Percentiles rank a stretch among this genome's conserved stretches.
Conservation (phyloP, 1,140 invertebrate genomes). For the Oryctes rhinoceros region DNA sequence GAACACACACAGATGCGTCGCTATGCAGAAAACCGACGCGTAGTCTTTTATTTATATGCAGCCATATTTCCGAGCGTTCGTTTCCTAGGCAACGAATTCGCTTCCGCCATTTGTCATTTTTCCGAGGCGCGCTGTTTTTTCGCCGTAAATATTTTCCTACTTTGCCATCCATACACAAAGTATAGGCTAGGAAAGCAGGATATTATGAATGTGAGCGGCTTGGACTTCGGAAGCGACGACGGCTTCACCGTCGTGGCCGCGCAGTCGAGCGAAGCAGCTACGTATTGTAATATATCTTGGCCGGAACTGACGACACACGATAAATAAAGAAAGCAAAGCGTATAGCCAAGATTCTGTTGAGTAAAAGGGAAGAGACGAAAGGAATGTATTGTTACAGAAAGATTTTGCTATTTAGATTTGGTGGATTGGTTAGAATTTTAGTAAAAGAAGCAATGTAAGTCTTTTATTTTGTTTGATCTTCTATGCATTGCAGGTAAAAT, state of each 20-base stretch:
- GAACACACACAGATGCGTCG: neutral
- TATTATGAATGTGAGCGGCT: neutral
- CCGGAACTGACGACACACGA: conserved; percentile 37
- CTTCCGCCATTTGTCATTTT: conserved; percentile 55
- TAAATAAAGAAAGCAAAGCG: neutral
- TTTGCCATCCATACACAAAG: conserved; percentile 47
- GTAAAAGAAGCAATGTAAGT: too few relatives aligned
- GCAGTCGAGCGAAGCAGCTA: conserved; percentile 22
- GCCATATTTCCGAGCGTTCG: conserved; percentile 50
- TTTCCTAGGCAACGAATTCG: conserved; percentile 52
- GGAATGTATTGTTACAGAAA: too few relatives aligned
- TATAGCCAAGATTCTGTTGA: too few relatives aligned
- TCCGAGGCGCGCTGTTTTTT: conserved; percentile 48
- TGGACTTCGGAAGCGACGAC: neutral
- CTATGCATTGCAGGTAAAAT: too few relatives aligned
- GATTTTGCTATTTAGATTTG: too few relatives aligned
- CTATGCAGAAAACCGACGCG: conserved; percentile 50
- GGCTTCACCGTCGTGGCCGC: neutral
- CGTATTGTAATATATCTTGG: conserved; percentile 24
- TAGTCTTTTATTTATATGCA: conserved; percentile 54
- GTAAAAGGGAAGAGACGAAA: too few relatives aligned
- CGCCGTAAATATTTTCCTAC: conserved; percentile 50
- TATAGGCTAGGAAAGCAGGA: conserved; percentile 44
- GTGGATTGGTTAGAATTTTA: too few relatives aligned
- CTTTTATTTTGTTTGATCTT: too few relatives aligned